Conservation (phyloP, 2,113 vertebrate genomes). For the Coracopsis vasa region DNA sequence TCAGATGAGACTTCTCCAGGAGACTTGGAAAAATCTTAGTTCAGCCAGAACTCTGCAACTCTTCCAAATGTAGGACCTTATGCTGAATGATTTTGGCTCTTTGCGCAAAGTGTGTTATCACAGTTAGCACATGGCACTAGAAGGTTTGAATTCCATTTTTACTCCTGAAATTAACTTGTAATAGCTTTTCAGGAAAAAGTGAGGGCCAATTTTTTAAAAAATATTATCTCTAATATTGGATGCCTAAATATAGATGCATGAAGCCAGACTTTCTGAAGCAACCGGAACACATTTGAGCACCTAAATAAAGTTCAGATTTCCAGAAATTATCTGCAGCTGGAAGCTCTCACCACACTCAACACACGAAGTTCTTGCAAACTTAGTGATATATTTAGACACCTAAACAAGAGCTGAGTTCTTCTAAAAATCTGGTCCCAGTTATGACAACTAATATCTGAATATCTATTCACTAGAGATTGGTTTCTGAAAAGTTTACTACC, state of each 20-base stretch:
- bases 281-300: background rate
- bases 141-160: background rate
- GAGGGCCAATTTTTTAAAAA: background rate
- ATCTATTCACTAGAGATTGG: background rate
- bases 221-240: background rate
- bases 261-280: background rate
- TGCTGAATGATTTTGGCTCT: background rate
- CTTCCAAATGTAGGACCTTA: background rate
- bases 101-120: background rate
- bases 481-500: background rate
- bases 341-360: background rate
- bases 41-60: background rate
- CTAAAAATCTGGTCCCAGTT: background rate
- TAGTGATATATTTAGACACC: background rate
- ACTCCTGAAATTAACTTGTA: background rate
- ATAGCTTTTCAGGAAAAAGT: background rate
- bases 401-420: background rate
- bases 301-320: constrained; percentile 41
- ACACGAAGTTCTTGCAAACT: background rate
- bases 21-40: background rate
- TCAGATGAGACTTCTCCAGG: background rate
- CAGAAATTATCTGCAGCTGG: constrained; percentile 25
- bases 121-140: background rate
- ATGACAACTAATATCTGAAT: background rate
- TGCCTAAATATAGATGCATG: background rate